A percentile compares a stretch with the other conserved stretches of the same genome.
phyloP scores from a whole-genome alignment of 2,797 vertebrate species.

The Sebastes hubbsi region DNA sequence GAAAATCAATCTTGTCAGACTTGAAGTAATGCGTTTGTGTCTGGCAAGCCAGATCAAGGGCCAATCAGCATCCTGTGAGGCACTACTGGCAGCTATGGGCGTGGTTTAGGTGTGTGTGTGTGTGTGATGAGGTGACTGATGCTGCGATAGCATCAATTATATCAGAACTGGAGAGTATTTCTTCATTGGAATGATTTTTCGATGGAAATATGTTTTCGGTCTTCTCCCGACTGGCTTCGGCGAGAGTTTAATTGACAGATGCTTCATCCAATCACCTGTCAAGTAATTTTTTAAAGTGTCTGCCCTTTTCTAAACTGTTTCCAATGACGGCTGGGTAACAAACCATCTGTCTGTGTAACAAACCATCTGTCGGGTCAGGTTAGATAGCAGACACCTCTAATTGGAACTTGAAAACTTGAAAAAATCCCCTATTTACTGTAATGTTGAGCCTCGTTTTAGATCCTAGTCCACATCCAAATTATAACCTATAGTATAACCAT shows the following conservation, averaged over 20 bases:
- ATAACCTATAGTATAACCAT: too few relatives aligned
- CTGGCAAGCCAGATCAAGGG: too few relatives aligned
- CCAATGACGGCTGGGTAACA: background rate
- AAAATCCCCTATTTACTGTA: background rate
- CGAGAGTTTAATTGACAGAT: too few relatives aligned
- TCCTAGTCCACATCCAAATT: background rate
- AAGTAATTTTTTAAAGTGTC: background rate
- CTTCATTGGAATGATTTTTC: too few relatives aligned
- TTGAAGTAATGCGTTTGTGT: background rate
- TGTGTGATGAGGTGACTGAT: too few relatives aligned
- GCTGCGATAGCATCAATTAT: too few relatives aligned
- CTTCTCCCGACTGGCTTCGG: too few relatives aligned
- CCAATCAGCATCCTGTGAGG: too few relatives aligned
- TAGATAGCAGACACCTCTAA: background rate
- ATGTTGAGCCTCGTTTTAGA: background rate
- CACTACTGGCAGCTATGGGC: too few relatives aligned
- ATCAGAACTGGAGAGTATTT: background rate
- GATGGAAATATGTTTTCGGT: too few relatives aligned
- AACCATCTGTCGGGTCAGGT: background rate
- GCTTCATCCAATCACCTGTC: background rate
- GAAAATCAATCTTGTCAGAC: background rate
- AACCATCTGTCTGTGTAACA: background rate
- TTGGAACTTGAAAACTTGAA: background rate
- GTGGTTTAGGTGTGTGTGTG: too few relatives aligned
- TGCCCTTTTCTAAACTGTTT: background rate